Base-by-base conservation (phyloP, 2,113 vertebrate genomes). In the Microtus pennsylvanicus region DNA sequence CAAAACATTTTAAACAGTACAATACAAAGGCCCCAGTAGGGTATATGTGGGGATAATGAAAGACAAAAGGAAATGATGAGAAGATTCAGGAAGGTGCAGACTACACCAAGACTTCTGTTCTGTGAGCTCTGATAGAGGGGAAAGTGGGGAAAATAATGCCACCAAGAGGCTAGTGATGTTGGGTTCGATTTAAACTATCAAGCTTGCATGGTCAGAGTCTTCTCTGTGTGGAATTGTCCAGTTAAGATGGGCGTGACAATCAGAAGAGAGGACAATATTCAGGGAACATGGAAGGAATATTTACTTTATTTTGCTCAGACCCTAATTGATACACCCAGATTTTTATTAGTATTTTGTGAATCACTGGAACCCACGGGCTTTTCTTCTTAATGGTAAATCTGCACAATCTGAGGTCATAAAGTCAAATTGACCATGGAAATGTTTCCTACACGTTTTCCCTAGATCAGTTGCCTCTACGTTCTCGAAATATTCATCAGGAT, bases 341-440 rank as follows among this genome's bases (percentile, higher is more conserved):
- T 70, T 55, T 97, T 74, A 95, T 97, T 95, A 94, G 42, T 50
- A 83, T 93, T 30, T 30, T 70, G 30, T 45, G 87, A 70, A 91
- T 87, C n/a, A 47, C 58, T 78, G 35, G 74, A 93, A 35, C 83
- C 19, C 42, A 90, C 3, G 47, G 17, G 52, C 69, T 33, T 93
- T 87, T 42, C 78, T 76, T 95, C 58, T 61, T 77, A 63, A 87
- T 93, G n/a, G 63, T 65, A 94, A 91, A 96, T 72, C 75, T 77
- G 83, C 58, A 7, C 3, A 91, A 24, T 58, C 70, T 93, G 42
- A 95, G 76, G 58, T 85, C 58, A 9, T 67, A 94, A 96, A 90
- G 96, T 58, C 89, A 95, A 82, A 42, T 55, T 33, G 19, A 92
- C 87, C 9, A 83, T 21, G n/a, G 42, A 75, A 63, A 38, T 33